Conservation (phyloP, 2,797 vertebrate genomes). For the Todus mexicanus region DNA sequence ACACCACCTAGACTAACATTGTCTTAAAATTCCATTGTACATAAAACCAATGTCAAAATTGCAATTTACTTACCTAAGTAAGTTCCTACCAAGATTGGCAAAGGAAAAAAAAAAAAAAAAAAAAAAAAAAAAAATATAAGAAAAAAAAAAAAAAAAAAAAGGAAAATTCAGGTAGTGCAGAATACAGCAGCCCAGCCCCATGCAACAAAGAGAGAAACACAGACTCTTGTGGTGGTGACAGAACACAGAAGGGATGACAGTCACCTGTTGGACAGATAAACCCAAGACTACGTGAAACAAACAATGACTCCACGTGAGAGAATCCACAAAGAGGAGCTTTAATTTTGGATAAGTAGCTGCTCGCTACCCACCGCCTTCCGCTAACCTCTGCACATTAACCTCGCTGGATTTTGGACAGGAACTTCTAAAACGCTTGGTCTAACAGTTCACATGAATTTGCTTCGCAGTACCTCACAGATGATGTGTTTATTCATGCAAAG, state of each 20-base stretch:
- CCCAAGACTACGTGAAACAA: slow-evolving; percentile 6
- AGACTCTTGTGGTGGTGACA: neutral
- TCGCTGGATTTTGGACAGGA: neutral
- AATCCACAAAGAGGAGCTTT: neutral
- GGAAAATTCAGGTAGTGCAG: neutral
- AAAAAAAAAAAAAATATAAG: slow-evolving; percentile 46
- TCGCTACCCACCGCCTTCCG: neutral
- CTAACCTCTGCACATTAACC: neutral
- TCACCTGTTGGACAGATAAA: neutral
- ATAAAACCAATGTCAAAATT: slow-evolving; percentile 19
- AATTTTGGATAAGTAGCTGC: neutral
- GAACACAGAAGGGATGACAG: neutral
- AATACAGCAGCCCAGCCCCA: slow-evolving; percentile 40
- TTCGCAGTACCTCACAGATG: neutral
- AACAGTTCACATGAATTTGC: neutral
- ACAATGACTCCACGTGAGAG: neutral
- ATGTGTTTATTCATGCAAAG: neutral
- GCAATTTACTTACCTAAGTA: slow-evolving; percentile 76
- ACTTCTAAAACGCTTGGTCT: neutral
- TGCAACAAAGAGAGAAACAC: slow-evolving; percentile 24
- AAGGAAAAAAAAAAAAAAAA: slow-evolving; percentile 58
- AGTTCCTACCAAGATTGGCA: slow-evolving; percentile 72
- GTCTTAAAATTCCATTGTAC: neutral
- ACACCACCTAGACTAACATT: neutral
- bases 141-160: slow-evolving; percentile 34